phyloP scores from a whole-genome alignment of 2,888 invertebrate genomes.

The Dryococelus australis region DNA sequence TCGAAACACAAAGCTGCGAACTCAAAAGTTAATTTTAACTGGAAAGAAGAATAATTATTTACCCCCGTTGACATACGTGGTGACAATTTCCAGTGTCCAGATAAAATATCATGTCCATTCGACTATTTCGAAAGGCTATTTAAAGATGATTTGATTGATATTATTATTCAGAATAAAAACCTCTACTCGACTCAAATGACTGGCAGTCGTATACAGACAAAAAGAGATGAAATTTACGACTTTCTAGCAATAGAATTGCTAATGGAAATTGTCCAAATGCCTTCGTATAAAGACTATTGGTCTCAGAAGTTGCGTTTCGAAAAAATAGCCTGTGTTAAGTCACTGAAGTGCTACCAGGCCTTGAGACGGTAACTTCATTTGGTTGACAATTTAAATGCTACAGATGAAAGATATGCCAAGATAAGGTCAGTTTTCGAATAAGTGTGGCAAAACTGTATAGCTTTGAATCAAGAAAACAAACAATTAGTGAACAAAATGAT shows the following conservation, averaged over 20 bases:
- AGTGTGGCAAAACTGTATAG: background rate
- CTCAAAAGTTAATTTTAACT: background rate
- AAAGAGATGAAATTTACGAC: conserved; percentile 20
- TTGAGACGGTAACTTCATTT: background rate
- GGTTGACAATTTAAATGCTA: background rate
- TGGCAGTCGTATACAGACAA: background rate
- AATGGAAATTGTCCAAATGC: background rate
- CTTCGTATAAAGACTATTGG: conserved; percentile 26
- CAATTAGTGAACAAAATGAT: background rate
- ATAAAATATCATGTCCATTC: background rate
- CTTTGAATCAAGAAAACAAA: background rate
- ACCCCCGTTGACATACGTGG: background rate
- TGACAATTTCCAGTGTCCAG: background rate
- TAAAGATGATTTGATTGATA: background rate
- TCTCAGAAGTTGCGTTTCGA: background rate
- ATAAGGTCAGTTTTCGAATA: background rate
- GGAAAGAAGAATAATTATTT: background rate
- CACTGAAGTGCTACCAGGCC: background rate
- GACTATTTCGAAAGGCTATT: conserved; percentile 19
- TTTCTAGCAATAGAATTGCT: background rate
- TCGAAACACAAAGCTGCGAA: background rate
- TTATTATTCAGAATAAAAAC: background rate
- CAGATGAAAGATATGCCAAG: background rate
- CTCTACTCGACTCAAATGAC: conserved; percentile 28
- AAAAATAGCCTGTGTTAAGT: background rate